Conservation (phyloP, 2,888 invertebrate species). For the Biston betularia region DNA sequence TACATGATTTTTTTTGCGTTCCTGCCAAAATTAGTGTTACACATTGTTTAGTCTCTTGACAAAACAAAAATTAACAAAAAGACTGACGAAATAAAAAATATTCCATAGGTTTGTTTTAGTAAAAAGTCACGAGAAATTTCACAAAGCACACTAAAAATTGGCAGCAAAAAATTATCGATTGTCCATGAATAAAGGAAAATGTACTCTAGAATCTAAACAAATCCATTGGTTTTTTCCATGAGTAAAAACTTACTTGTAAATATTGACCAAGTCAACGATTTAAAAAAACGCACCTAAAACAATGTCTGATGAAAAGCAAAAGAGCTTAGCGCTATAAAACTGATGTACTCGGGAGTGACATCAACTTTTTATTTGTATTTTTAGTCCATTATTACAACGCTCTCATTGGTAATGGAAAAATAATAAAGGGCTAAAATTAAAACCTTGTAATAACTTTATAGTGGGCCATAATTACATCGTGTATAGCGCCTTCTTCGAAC, state of each 20-base stretch:
- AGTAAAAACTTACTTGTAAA: neutral
- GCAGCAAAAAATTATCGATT: neutral
- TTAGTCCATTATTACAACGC: conserved; percentile 46
- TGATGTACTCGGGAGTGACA: conserved; percentile 27
- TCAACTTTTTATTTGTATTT: conserved; percentile 52
- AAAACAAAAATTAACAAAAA: no score
- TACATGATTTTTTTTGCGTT: no score
- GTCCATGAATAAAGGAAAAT: neutral
- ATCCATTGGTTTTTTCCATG: neutral
- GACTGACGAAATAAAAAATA: no score
- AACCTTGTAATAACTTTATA: conserved; percentile 60
- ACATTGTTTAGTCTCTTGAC: no score
- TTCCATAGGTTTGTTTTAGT: no score
- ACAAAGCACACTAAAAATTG: neutral
- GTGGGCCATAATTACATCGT: conserved; percentile 51
- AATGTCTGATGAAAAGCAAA: conserved; percentile 17
- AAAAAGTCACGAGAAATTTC: no score
- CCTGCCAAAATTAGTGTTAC: no score
- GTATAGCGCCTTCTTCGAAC: conserved; percentile 42
- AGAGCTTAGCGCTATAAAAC: conserved; percentile 30
- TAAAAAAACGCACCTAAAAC: conserved; percentile 4
- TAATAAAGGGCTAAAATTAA: conserved; percentile 61
- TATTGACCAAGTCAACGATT: neutral
- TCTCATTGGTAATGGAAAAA: conserved; percentile 58
- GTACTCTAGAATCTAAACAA: neutral